Percentiles rank a stretch among this genome's conserved stretches.
phyloP scores from a whole-genome alignment of 1,140 invertebrate genomes.

The Drosophila equinoxialis region DNA sequence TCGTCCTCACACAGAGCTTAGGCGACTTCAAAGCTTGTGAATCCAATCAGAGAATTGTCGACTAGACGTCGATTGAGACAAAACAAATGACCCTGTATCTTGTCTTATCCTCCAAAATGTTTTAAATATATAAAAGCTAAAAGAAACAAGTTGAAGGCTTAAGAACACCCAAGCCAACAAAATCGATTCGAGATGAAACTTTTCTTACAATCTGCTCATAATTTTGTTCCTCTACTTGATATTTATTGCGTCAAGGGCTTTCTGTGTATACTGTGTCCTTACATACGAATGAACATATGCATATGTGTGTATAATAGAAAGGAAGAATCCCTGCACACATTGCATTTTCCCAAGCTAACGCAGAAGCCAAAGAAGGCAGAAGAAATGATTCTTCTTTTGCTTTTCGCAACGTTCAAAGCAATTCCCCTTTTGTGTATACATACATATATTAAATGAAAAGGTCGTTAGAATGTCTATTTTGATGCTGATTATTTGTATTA shows the following conservation, averaged over 20 bases:
- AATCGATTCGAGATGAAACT: slow-evolving; percentile 3
- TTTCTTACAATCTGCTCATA: slow-evolving; percentile 12
- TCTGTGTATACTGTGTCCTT: neutral
- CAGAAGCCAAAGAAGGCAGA: slow-evolving; percentile 42
- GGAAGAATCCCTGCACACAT: slow-evolving; percentile 44
- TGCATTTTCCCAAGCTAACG: slow-evolving; percentile 61
- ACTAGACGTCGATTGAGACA: slow-evolving; percentile 38
- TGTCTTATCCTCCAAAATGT: neutral
- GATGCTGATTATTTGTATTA: too few species aligned
- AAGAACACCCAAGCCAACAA: neutral
- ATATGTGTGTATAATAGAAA: neutral
- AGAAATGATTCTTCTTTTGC: slow-evolving; percentile 26
- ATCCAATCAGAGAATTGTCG: neutral
- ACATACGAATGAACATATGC: neutral
- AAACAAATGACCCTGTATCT: slow-evolving; percentile 32
- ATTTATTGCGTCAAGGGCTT: slow-evolving; percentile 1
- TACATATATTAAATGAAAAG: slow-evolving; percentile 44
- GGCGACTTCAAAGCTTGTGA: neutral
- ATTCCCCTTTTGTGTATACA: slow-evolving; percentile 47
- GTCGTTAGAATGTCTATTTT: too few species aligned
- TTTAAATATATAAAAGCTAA: neutral
- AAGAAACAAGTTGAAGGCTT: neutral
- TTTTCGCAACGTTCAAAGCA: slow-evolving; percentile 55
- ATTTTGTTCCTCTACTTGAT: slow-evolving; percentile 25
- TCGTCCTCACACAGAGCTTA: slow-evolving; percentile 4